A percentile compares a stretch with the other conserved stretches of the same genome.
These are phyloP conservation scores for Drosophila subquinaria DNA, from an alignment of 2,888 invertebrate species.

Conservation along the genomic window DNA sequence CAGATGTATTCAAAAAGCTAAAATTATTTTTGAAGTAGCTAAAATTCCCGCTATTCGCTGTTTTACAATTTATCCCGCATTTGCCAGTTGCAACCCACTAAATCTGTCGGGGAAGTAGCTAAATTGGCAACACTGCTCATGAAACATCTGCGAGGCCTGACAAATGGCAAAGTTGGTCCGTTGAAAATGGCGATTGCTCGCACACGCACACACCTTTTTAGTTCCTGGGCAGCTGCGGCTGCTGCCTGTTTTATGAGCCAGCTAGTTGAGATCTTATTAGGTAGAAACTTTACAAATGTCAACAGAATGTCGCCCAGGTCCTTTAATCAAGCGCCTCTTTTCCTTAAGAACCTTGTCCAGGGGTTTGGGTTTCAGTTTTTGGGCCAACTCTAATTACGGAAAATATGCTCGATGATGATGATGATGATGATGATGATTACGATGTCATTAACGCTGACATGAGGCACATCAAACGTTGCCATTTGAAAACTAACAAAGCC, in stretches of 20 bases:
- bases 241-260: conserved; percentile 51
- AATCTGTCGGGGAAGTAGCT: too few species aligned
- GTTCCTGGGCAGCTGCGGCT: conserved; percentile 44
- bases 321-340: conserved; percentile 65
- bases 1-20: too few species aligned
- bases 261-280: conserved; percentile 58
- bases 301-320: conserved; percentile 65
- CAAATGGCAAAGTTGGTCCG: conserved; percentile 61
- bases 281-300: conserved; percentile 73
- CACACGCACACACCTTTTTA: conserved; percentile 29
- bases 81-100: too few species aligned
- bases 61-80: too few species aligned
- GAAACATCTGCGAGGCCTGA: conserved; percentile 31
- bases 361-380: conserved; percentile 27
- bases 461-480: conserved; percentile 64
- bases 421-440: conserved; percentile 22
- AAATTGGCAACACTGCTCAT: too few species aligned
- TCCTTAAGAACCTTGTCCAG: conserved; percentile 2
- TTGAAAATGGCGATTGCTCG: conserved; percentile 29
- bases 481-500: conserved; percentile 61
- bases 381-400: conserved; percentile 48
- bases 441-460: conserved; percentile 61
- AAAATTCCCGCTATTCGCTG: too few species aligned
- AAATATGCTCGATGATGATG: conserved; percentile 63
- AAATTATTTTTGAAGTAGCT: too few species aligned